Base-by-base conservation (phyloP, 1,140 invertebrate genomes). In the Dolichoris vasculosae region DNA sequence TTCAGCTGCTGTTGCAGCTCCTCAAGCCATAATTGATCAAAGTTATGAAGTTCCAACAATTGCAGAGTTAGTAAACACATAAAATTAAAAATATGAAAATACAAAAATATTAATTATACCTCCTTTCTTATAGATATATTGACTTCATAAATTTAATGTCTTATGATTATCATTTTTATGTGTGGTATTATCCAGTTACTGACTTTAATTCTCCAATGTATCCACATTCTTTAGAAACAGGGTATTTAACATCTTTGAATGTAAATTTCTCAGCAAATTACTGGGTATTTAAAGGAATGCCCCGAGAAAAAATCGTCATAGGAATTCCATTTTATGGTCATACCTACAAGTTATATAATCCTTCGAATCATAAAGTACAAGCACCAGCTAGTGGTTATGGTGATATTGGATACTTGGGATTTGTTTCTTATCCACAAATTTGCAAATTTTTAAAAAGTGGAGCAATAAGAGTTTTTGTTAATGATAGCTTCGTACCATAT, bases 311-410 rank as follows among this genome's bases (percentile, higher is more conserved):
- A 93, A 95, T 99, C 40, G 95, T 98, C 17, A 93, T 99, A 32
- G 98, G 98, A 0, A 94, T 99, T 87, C 97, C 98, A 48, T 97
- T 97, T 43, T 99, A 98, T 92, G 98, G 97, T 13, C 97, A 97
- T 90, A 95, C 96, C 6, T 98, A 88, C 88, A 96, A 95, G 51
- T 91, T 98, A 15, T 93, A 95, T 0, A 97, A 97, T 93, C 87
- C 94, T 3, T 88, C 94, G 1, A 97, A 97, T 89, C 94, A 95
- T 51, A 94, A 93, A 35, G 91, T 97, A 4, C 95, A 95, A 81
- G 95, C 96, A 43, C 97, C 97, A 15, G 95, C 96, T 0, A 93
- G 92, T 23, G 96, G 96, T 15, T 94, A 94, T 89, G 97, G 96
- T 0, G 89, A 92, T 73, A 88, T 95, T 8, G 97, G 97, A 3